Evolutionary conservation across 2,797 vertebrate species (phyloP), one percentile per base, ranked within the genome.

Genomic region (Cygnus olor): DNA sequence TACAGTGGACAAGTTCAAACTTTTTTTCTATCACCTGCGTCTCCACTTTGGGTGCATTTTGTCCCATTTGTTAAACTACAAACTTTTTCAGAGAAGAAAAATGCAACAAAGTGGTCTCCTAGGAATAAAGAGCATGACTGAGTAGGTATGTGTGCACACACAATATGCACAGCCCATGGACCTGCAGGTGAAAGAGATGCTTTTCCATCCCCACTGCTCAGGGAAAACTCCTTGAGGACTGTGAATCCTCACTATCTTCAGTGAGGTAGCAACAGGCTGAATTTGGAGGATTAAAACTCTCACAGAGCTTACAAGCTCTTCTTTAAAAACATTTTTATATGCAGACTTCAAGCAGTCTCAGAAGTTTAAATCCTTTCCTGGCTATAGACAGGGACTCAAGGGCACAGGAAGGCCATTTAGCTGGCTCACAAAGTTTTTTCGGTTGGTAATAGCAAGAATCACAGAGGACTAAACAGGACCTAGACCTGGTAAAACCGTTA

Each of bases 91-190:
- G 51, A 70, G n/a, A 49, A 66, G 14, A 58, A 6, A 76, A 56
- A 63, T 57, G 25, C 19, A 70, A 3, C 34, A 25, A 51, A 76
- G 7, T 22, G 20, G 5, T 80, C 4, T 86, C 34, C 27, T 45
- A 70, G 32, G 38, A 88, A 86, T 6, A 13, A 76, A 76, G 54
- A 78, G 28, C 4, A 6, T 57, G 34, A 72, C 10, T 15, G 20
- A 53, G 25, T 11, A 16, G 11, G 3, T 60, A 11, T 2, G 2
- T 20, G 17, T 30, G 25, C 30, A 66, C 11, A 27, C 32, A 57
- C 16, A 32, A 42, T 22, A 30, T 0, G 18, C 22, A 74, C 1
- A 1, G 6, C 54, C 20, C 22, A 54, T 3, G 8, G 8, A 45
- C 20, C 28, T 70, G 19, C 32, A 85, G 28, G n/a, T 7, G 3